Base-by-base conservation (phyloP, 2,113 vertebrate species). In the Rynchops niger region DNA sequence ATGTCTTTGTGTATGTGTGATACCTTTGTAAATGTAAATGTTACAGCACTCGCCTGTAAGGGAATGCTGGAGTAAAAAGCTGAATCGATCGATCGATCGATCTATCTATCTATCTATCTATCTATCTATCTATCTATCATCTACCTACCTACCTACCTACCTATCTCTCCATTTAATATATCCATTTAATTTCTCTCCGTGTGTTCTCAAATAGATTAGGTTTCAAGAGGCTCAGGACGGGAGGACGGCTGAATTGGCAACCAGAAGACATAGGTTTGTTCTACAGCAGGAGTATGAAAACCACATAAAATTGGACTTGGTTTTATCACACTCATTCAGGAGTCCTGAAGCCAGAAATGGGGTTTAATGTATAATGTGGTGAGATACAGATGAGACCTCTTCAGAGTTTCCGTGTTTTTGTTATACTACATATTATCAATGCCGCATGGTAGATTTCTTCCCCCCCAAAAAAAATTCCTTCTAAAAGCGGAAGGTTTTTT, bases 321-420 rank as follows among this genome's bases (percentile, higher is more conserved):
- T 73, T 97, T 96, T 95, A 49, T 70, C 84, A 78, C 43, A 34
- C 82, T 77, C 42, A n/a, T 85, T 87, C 77, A 89, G 86, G 86
- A 88, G 49, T 83, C 76, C 59, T 82, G 55, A 86, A 87, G 38
- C 45, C 86, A 93, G 86, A 81, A 77, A 88, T 88, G 47, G 62
- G 56, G 86, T 93, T 90, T 94, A 50, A 82, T 95, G 67, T 88
- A 40, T n/a, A 84, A 91, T 77, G 78, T 71, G 86, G 25, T 27
- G 53, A 74, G 83, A 62, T 25, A 93, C 52, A 94, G 94, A 94
- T 86, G 83, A 96, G 69, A 74, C 61, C 93, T 85, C 81, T 72
- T 55, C 79, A 80, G 93, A 89, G 74, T 82, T 88, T 30, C 52
- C 1, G 1, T 96, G 73, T 12, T 96, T 91, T 63, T 69, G 86